These are phyloP conservation scores for Asarcornis scutulata DNA, from an alignment of 2,113 vertebrate species.

Conservation along the genomic window DNA sequence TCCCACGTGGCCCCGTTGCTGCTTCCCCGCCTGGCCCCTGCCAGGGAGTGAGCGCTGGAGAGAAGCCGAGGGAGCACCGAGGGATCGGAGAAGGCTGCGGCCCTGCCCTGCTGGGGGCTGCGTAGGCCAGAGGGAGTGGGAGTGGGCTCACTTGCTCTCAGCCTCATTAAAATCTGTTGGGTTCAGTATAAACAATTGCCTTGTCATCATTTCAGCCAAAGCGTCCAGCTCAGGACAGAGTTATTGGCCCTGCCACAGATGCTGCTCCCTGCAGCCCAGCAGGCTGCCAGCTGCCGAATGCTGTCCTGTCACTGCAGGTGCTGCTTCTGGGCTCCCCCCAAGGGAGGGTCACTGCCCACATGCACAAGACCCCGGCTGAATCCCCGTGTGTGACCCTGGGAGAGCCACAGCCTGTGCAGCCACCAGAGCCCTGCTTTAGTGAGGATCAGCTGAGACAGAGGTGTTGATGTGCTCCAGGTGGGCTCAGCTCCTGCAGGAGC, in stretches of 20 bases:
- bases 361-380: neutral
- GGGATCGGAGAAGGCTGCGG: no score
- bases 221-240: neutral
- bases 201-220: neutral
- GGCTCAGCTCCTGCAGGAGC: neutral
- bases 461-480: neutral
- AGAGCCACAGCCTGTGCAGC: neutral
- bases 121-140: no score
- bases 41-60: neutral
- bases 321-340: no score
- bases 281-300: neutral
- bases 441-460: fast-evolving
- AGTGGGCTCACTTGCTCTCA: fast-evolving
- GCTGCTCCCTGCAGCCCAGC: fast-evolving
- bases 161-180: neutral
- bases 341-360: neutral
- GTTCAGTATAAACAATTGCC: neutral
- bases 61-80: neutral
- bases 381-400: neutral
- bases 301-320: no score
- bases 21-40: neutral
- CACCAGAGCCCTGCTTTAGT: fast-evolving
- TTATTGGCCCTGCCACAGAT: no score
- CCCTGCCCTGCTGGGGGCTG: no score
- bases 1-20: fast-evolving